These are phyloP conservation scores for Tenrec ecaudatus DNA, from an alignment of 2,113 vertebrate genomes.

Conservation along the genomic window DNA sequence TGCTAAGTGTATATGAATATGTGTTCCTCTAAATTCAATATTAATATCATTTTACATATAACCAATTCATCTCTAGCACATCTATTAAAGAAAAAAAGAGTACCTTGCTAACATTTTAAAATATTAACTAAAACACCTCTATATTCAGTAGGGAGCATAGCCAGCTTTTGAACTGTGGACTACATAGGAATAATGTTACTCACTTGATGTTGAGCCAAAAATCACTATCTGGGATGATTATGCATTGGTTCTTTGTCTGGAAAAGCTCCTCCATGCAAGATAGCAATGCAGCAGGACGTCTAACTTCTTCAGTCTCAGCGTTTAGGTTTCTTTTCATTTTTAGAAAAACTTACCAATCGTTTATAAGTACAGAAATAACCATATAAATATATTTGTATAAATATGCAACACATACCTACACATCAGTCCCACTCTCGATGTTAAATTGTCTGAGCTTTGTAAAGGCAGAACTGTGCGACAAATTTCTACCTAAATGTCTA, in stretches of 20 bases:
- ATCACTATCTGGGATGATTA: background rate
- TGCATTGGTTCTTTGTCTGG: background rate
- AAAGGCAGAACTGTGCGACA: background rate
- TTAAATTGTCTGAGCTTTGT: slow-evolving; percentile 43
- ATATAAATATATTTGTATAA: background rate
- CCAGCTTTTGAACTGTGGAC: slow-evolving; percentile 27
- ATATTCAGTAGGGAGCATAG: background rate
- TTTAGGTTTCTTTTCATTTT: background rate
- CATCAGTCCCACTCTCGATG: background rate
- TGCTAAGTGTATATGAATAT: background rate
- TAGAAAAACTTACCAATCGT: background rate
- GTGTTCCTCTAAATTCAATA: background rate
- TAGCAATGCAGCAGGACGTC: background rate
- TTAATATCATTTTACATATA: slow-evolving; percentile 28
- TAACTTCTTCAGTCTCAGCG: slow-evolving; percentile 10
- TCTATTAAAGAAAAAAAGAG: slow-evolving; percentile 9
- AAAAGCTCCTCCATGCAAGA: background rate
- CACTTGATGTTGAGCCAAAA: slow-evolving; percentile 37
- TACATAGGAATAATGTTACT: slow-evolving; percentile 52
- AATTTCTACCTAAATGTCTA: background rate
- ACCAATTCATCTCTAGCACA: background rate
- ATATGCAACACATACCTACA: background rate
- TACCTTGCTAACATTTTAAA: slow-evolving; percentile 30
- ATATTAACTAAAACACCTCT: slow-evolving; percentile 17
- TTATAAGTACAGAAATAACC: background rate